Conservation (phyloP, 2,888 invertebrate species). For the Parnassius smintheus region DNA sequence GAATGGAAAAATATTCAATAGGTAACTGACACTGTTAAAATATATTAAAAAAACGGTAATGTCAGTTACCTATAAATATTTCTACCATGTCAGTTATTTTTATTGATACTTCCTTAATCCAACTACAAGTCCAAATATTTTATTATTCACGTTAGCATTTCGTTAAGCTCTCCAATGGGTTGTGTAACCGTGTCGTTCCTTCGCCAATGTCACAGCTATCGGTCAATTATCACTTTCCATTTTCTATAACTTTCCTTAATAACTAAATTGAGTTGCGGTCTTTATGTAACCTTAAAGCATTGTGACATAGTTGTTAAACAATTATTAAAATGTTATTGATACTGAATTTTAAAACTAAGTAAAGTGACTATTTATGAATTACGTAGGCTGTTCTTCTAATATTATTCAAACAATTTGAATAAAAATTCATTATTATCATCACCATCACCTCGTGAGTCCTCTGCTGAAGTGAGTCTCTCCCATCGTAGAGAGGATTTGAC, state of each 20-base stretch:
- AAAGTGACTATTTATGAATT: constrained; percentile 5
- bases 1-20: too few species aligned
- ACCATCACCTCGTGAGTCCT: too few species aligned
- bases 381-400: constrained; percentile 2
- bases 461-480: too few species aligned
- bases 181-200: constrained; percentile 33
- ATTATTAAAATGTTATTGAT: constrained; percentile 18
- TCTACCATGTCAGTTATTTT: too few species aligned
- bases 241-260: constrained; percentile 35
- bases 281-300: constrained; percentile 29
- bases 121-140: constrained; percentile 19
- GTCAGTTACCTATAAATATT: too few species aligned
- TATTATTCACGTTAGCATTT: constrained; percentile 32
- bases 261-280: constrained; percentile 19
- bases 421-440: too few species aligned
- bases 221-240: constrained; percentile 41
- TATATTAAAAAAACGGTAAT: too few species aligned
- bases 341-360: neutral
- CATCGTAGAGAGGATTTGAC: too few species aligned
- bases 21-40: too few species aligned
- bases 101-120: neutral
- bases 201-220: constrained; percentile 32
- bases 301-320: constrained; percentile 5
- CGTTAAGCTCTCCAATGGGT: constrained; percentile 45
- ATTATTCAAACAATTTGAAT: neutral